A percentile compares a stretch with the other conserved stretches of the same genome.
phyloP scores from a whole-genome alignment of 2,797 vertebrate species.

The Coregonus suidteri region DNA sequence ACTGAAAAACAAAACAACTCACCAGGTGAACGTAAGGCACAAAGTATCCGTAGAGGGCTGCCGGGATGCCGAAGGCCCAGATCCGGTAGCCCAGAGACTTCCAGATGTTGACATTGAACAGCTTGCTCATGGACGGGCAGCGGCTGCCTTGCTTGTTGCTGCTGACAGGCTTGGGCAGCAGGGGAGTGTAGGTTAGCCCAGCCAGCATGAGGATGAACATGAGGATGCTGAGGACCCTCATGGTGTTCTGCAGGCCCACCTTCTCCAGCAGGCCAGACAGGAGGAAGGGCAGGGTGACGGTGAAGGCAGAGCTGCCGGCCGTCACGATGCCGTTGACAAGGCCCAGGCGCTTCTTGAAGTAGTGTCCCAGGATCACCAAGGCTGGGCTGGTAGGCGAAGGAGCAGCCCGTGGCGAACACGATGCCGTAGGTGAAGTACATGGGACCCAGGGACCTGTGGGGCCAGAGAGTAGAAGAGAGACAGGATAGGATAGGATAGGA shows the following conservation, averaged over 20 bases:
- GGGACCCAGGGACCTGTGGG: constrained; percentile 82
- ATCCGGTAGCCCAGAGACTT: constrained; percentile 87
- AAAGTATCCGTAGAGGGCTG: constrained; percentile 94
- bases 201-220: constrained; percentile 90
- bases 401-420: constrained; percentile 92
- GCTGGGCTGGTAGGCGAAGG: constrained; percentile 95
- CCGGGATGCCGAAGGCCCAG: constrained; percentile 92
- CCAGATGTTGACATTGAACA: constrained; percentile 92
- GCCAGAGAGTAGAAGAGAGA: background rate
- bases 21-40: constrained; percentile 98
- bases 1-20: constrained; percentile 60
- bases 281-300: constrained; percentile 85
- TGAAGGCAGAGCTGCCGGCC: constrained; percentile 92
- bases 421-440: constrained; percentile 94
- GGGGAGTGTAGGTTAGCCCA: constrained; percentile 88
- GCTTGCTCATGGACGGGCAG: constrained; percentile 66
- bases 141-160: constrained; percentile 61
- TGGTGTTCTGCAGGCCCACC: constrained; percentile 77
- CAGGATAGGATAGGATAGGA: background rate
- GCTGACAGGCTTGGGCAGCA: constrained; percentile 62
- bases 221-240: constrained; percentile 84
- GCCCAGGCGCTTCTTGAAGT: constrained; percentile 94
- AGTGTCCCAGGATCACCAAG: constrained; percentile 96
- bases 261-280: constrained; percentile 71
- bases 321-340: constrained; percentile 97